Base-by-base conservation (phyloP, 2,888 invertebrate species). In the Protonemura montana region DNA sequence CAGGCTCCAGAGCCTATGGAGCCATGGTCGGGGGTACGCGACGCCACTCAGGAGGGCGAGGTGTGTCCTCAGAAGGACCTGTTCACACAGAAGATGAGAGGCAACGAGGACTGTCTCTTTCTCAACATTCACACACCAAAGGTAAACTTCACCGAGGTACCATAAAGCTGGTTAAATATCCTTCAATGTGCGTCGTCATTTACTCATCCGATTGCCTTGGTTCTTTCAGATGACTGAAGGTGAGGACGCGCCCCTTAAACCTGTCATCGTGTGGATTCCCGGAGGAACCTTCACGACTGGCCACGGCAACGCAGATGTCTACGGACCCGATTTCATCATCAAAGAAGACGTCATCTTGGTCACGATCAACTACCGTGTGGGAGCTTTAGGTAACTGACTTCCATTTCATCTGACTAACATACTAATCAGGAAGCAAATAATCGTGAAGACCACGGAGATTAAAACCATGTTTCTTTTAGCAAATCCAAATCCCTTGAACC, bases 361-460 rank as follows among this genome's bases (percentile, higher is more conserved):
- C 6, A 89, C 89, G 5, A 76, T 90, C n/a, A 90, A 90, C 87
- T 90, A 90, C 87, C 88, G 90, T 5, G 86, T 90, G 5, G 90
- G 90, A 26, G 88, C 88, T 13, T 87, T 90, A 35, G 90, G 90
- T 90, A 88, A 81, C 35, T 35, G 35, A 35, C 35, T 35, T 35
- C 10, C 35, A 6, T 35, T 35, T 6, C 35, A 35, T 6, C 10
- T 3, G 35, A 35, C 35, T 6, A 35, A 35, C 10, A 35, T 6
- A 10, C 35, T 13, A 7, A 41, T 41, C n/a, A n/a, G n/a, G n/a
- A n/a, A n/a, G n/a, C n/a, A n/a, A n/a, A n/a, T n/a, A n/a, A n/a
- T n/a, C n/a, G n/a, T n/a, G n/a, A n/a, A n/a, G n/a, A n/a, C n/a
- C n/a, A n/a, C n/a, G n/a, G n/a, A n/a, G n/a, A n/a, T n/a, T n/a